Evolutionary conservation across 1,140 invertebrate genomes (phyloP).

Genomic region (Leptinotarsa undecemlineata): DNA sequence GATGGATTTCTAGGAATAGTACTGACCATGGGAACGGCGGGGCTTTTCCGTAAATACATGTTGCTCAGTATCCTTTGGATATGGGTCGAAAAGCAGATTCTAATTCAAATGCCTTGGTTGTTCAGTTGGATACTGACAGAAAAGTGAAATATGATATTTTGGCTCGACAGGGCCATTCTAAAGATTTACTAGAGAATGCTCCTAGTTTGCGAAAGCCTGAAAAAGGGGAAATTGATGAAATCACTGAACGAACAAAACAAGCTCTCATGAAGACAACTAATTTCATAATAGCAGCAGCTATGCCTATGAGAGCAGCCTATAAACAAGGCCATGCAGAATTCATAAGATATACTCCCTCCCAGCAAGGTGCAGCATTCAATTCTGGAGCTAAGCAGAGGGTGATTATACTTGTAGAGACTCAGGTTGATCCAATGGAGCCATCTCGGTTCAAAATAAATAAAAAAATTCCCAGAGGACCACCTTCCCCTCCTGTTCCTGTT

Average conservation of each 20-base stretch:
- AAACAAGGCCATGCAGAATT: conserved; percentile 90
- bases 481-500: conserved; percentile 94
- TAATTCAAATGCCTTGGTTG: conserved; percentile 87
- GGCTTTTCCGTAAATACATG: conserved; percentile 96
- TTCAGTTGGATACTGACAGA: conserved; percentile 90
- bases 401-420: conserved; percentile 94
- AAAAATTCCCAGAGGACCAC: no score
- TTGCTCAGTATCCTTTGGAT: conserved; percentile 94
- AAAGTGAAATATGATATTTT: conserved; percentile 98
- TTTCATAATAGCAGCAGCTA: conserved; percentile 88
- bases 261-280: conserved; percentile 87
- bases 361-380: conserved; percentile 93
- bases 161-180: conserved; percentile 91
- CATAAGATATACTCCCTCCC: conserved; percentile 96
- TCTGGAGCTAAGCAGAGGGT: conserved; percentile 97
- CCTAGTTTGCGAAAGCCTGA: conserved; percentile 82
- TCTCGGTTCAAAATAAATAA: no score
- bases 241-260: conserved; percentile 81
- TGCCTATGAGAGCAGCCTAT: conserved; percentile 90
- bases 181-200: conserved; percentile 96
- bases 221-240: conserved; percentile 83
- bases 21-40: conserved; percentile 95
- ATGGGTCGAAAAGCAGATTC: conserved; percentile 79
- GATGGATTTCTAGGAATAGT: conserved; percentile 87
- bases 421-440: conserved; percentile 98